phyloP scores from a whole-genome alignment of 2,797 vertebrate species.

The Bryconaethiops microstoma region DNA sequence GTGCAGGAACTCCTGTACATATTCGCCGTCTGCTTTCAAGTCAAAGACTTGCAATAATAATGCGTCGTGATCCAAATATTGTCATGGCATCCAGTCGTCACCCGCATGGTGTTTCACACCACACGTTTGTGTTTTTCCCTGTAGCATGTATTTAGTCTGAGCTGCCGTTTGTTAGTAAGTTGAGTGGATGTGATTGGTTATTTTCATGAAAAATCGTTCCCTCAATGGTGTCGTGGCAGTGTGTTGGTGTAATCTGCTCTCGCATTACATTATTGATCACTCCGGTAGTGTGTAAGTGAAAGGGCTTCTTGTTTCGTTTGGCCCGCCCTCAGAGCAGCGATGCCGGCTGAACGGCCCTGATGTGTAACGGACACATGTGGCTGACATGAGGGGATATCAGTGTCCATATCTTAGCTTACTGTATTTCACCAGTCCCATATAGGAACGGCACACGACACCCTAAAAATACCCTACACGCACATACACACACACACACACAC shows the following conservation, averaged over 20 bases:
- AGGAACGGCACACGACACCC: slow-evolving; percentile 1
- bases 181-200: no score
- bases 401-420: slow-evolving; percentile 9
- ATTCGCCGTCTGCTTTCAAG: no score
- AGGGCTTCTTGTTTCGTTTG: slow-evolving; percentile 9
- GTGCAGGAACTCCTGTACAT: no score
- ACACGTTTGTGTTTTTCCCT: no score
- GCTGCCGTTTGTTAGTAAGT: no score
- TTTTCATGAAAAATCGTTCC: no score
- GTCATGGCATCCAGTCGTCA: no score
- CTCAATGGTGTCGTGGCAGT: no score
- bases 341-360: neutral
- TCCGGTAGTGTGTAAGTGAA: slow-evolving; percentile 19
- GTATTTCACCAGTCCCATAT: slow-evolving; percentile 5
- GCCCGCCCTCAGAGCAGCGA: neutral
- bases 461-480: slow-evolving; percentile 26
- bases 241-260: neutral
- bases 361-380: neutral
- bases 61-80: no score
- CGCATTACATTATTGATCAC: slow-evolving; percentile 8
- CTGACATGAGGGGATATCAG: slow-evolving; percentile 3
- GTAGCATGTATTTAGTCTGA: no score
- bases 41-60: no score
- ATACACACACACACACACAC: neutral
- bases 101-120: no score